Percentiles rank a stretch among this genome's conserved stretches.
Evolutionary conservation across 1,140 invertebrate genomes (phyloP).

Genomic region (Luehdorfia chinensis): DNA sequence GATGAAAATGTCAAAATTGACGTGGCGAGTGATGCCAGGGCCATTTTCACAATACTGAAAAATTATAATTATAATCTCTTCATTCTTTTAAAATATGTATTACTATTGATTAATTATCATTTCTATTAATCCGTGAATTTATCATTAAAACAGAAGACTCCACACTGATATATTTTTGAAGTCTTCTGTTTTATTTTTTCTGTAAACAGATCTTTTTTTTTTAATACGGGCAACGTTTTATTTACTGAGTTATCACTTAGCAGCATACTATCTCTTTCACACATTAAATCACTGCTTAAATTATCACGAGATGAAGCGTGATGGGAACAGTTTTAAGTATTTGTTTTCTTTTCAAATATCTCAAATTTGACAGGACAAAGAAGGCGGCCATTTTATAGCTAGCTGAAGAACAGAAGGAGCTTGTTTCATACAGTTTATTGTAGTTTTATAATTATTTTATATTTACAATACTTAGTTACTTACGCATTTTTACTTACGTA

Average conservation of each 20-base stretch:
- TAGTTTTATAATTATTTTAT: conserved; percentile 56
- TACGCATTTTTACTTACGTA: conserved; percentile 44
- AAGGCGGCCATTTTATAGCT: conserved; percentile 76
- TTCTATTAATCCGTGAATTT: no score
- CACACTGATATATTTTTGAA: no score
- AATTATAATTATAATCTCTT: no score
- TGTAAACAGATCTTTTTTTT: no score
- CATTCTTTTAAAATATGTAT: no score
- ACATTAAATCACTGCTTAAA: conserved; percentile 43
- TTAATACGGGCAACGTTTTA: conserved; percentile 43
- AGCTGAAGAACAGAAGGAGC: conserved; percentile 49
- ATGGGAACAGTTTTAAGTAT: conserved; percentile 69
- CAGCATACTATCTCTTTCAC: conserved; percentile 58
- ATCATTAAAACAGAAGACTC: no score
- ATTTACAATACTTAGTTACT: no score
- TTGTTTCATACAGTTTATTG: conserved; percentile 40
- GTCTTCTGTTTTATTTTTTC: no score
- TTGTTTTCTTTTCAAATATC: conserved; percentile 72
- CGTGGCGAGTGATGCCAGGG: no score
- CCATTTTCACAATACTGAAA: no score
- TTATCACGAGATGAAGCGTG: conserved; percentile 56
- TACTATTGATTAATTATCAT: no score
- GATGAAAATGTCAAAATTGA: conserved; percentile 15
- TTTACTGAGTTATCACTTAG: no score
- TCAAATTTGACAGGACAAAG: conserved; percentile 74